Base-by-base conservation (phyloP, 2,888 invertebrate genomes). In the Lasioglossum marginatum region DNA sequence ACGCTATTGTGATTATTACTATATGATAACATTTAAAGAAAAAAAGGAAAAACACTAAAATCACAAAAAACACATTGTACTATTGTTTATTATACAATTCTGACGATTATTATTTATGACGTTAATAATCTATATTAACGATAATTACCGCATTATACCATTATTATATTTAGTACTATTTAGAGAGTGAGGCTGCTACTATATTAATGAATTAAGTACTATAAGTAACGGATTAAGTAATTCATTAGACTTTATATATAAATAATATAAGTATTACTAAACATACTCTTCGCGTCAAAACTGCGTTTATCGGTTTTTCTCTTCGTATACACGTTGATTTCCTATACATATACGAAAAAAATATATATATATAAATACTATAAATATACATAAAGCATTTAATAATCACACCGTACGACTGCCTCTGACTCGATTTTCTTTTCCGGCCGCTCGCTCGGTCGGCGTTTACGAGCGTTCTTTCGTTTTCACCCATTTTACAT, bases 1-100 rank as follows among this genome's bases (percentile, higher is more conserved):
- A 95, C 93, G 94, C 94, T 95, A 95, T 95, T 94, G 95, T 94
- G 94, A 95, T 95, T 95, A 95, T 93, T 94, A 94, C 93, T 93
- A 94, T 94, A 94, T 94, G 91, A 94, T 94, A 93, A 91, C 92
- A 93, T 90, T 91, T 88, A 92, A 68, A 37, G 68, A 68, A 68
- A 68, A 68, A 74, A 81, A 81, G n/a, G 76, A 66, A 80, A 75
- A 63, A 37, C 73, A 91, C 90, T 91, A 91, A 93, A 92, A 91
- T 89, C 92, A 91, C 88, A 90, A 92, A 92, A 92, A 90, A 90
- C 91, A 93, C 89, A 90, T 92, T 92, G 89, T 93, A 93, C 89
- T 88, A 93, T 93, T 93, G 93, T 93, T 94, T 93, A 92, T 92
- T 91, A 88, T 92, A 92, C 91, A 90, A 93, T 93, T 92, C 91